Evolutionary conservation across 2,797 vertebrate genomes (phyloP), one percentile per base, ranked within the genome.

Genomic region (Alfaro cultratus): DNA sequence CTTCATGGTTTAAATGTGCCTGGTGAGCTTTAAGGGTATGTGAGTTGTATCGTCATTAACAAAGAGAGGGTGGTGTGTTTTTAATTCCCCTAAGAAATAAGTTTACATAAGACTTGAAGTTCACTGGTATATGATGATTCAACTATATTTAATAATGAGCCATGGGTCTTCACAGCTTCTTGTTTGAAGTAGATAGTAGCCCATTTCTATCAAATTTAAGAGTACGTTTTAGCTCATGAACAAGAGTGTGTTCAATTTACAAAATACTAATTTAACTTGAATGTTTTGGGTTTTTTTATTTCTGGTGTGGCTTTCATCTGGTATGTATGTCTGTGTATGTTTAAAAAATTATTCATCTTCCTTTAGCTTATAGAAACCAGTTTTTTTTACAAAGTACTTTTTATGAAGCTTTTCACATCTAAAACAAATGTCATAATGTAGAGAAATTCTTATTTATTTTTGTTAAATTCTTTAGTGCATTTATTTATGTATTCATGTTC

Each of bases 31-130:
- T 21, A 76, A 8, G 51, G 77, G 74, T 47, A 73, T 71, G 75
- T 62, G 73, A 78, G 76, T 81, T 74, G 67, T 71, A 60, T 89
- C 80, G 83, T 85, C 80, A 85, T 86, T 78, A 84, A 84, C 76
- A 73, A 41, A 23, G 36, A 67, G 68, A 60, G 53, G 29, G 60
- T 74, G 70, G 47, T 74, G 55, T 78, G 78, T 76, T 79, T 73
- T 79, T 51, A 0, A 79, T 80, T 74, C 45, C 15, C 47, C 76
- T 82, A 68, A 81, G 78, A 47, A 82, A 78, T 11, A 75, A 77
- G 57, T 84, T 47, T 49, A 67, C 64, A 73, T 31, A 71, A 26
- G 34, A 82, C 64, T 47, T 79, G n/a, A 55, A 70, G 34, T 10
- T 21, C 62, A 51, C 60, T 76, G n/a, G 78, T 80, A 16, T 60